Percentiles rank a stretch among this genome's conserved stretches.
Evolutionary conservation across 2,113 vertebrate species (phyloP).

Genomic region (Rattus rattus): DNA sequence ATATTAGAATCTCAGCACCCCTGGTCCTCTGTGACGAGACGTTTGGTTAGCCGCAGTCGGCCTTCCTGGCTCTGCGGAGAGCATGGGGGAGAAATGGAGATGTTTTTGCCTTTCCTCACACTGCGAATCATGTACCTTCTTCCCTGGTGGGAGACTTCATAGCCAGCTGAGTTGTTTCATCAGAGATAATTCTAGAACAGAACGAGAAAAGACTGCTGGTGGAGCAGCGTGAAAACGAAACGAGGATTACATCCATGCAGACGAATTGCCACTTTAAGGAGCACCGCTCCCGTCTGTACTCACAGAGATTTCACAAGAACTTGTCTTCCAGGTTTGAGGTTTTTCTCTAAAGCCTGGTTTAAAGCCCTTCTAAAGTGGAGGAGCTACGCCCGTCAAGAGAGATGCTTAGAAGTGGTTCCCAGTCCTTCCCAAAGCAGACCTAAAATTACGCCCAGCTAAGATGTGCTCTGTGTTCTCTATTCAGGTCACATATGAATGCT

Average conservation of each 20-base stretch:
- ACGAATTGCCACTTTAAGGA: not conserved
- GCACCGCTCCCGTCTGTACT: not conserved
- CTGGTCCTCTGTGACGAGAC: not conserved
- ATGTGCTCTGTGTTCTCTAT: not conserved
- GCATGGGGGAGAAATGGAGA: not conserved
- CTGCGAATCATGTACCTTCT: not conserved
- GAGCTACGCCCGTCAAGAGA: not conserved
- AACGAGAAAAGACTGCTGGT: not conserved
- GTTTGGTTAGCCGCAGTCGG: not conserved
- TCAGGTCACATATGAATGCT: not conserved
- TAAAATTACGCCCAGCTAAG: not conserved
- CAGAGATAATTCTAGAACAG: not conserved
- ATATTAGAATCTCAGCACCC: not conserved
- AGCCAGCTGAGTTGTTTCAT: not conserved
- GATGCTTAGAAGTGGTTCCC: not conserved
- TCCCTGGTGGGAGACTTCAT: not conserved
- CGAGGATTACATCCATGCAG: not conserved
- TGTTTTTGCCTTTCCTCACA: not conserved
- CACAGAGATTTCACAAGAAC: not conserved
- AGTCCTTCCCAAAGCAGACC: not conserved
- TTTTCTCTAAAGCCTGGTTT: not conserved
- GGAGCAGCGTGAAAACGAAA: not conserved
- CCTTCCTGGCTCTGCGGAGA: not conserved
- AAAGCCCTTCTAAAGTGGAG: not conserved
- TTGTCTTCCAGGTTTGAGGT: conserved; percentile 23